Percentiles rank a stretch among this genome's conserved stretches.
These are phyloP conservation scores for Berghia stephanieae DNA, from an alignment of 1,140 invertebrate genomes.

Conservation along the genomic window DNA sequence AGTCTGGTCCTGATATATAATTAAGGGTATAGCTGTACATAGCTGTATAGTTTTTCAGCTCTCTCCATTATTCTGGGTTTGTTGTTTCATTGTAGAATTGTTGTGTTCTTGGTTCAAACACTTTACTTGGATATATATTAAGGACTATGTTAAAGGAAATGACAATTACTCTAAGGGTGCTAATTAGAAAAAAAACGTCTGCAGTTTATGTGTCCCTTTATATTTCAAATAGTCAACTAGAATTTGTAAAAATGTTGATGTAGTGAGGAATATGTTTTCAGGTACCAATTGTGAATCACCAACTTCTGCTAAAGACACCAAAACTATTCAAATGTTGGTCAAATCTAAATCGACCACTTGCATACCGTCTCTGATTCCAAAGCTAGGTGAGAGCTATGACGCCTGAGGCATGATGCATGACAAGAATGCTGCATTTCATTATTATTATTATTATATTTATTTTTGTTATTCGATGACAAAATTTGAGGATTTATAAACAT, in stretches of 20 bases:
- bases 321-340: too few species aligned
- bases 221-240: not conserved
- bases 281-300: not conserved
- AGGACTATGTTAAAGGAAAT: too few species aligned
- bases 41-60: too few species aligned
- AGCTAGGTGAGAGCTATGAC: constrained; percentile 42
- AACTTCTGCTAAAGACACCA: constrained; percentile 23
- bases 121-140: too few species aligned
- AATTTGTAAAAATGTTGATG: not conserved
- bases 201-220: not conserved
- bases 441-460: not conserved
- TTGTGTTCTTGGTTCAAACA: too few species aligned
- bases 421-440: not conserved
- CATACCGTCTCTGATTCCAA: constrained; percentile 48
- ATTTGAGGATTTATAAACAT: not conserved
- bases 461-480: not conserved
- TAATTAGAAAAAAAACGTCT: not conserved
- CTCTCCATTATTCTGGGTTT: too few species aligned
- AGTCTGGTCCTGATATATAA: too few species aligned
- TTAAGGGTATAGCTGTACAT: too few species aligned
- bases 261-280: not conserved
- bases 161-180: not conserved
- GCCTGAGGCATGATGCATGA: not conserved
- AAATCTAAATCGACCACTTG: constrained; percentile 52
- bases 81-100: too few species aligned